Evolutionary conservation across 2,888 invertebrate genomes (phyloP).

Genomic region (Metacarcinus magister): DNA sequence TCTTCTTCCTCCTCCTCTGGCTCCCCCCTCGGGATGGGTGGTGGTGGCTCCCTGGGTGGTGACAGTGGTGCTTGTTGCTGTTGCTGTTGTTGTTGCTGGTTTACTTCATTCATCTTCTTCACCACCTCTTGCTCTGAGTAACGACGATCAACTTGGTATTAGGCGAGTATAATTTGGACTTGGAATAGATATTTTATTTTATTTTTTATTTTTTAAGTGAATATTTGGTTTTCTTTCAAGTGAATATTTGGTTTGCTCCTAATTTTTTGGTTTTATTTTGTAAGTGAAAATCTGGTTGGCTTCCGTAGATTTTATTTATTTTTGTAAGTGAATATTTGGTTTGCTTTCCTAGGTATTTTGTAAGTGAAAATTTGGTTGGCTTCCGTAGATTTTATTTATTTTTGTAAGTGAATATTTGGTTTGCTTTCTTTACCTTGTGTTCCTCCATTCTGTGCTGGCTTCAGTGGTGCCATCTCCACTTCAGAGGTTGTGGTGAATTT

Average conservation of each 20-base stretch:
- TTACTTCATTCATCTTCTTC: neutral
- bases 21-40: neutral
- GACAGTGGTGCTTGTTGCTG: neutral
- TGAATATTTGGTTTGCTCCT: too few relatives aligned
- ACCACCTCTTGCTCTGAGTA: neutral
- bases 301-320: too few relatives aligned
- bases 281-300: too few relatives aligned
- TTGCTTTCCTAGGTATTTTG: neutral
- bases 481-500: neutral
- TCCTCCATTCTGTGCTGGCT: slow-evolving; percentile 60
- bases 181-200: too few relatives aligned
- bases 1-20: neutral
- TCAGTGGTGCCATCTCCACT: slow-evolving; percentile 55
- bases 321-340: too few relatives aligned
- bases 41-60: neutral
- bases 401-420: neutral
- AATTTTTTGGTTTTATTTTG: too few relatives aligned
- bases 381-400: neutral
- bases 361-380: neutral
- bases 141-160: too few relatives aligned
- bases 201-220: too few relatives aligned
- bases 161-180: neutral
- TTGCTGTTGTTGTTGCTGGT: neutral
- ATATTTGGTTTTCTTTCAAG: too few relatives aligned
- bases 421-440: slow-evolving; percentile 39